phyloP scores from a whole-genome alignment of 2,888 invertebrate species.

The Ormyrus labotus region DNA sequence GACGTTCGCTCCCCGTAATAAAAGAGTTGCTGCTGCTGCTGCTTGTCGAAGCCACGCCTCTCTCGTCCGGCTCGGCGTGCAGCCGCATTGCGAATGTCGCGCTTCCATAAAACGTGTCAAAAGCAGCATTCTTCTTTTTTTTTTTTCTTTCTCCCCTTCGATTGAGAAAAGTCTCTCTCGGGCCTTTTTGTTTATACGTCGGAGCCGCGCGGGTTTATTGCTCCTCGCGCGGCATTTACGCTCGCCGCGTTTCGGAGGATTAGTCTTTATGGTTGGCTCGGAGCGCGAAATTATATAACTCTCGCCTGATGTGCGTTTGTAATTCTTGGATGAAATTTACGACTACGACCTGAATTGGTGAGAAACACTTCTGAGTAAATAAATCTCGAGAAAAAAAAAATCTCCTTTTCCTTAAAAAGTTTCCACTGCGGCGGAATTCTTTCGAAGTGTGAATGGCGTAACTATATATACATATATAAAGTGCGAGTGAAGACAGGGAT shows the following conservation, averaged over 20 bases:
- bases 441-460: background rate
- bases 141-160: constrained; percentile 2
- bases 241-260: constrained; percentile 28
- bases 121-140: background rate
- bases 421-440: constrained; percentile 5
- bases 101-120: constrained; percentile 19
- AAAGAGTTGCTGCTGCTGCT: background rate
- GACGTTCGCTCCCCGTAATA: background rate
- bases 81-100: constrained; percentile 3
- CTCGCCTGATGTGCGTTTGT: constrained; percentile 34
- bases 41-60: constrained; percentile 37
- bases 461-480: too few species aligned
- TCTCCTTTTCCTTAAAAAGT: constrained; percentile 30
- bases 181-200: constrained; percentile 15
- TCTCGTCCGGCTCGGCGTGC: background rate
- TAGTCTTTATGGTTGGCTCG: constrained; percentile 44
- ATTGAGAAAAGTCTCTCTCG: constrained; percentile 37
- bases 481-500: too few species aligned
- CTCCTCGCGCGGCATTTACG: constrained; percentile 39
- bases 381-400: constrained; percentile 31
- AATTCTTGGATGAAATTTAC: constrained; percentile 50
- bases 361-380: constrained; percentile 30
- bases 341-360: constrained; percentile 46
- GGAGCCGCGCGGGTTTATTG: constrained; percentile 24
- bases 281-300: constrained; percentile 43